Conservation (phyloP, 1,140 invertebrate genomes). For the Lysiphlebus fabarum region DNA sequence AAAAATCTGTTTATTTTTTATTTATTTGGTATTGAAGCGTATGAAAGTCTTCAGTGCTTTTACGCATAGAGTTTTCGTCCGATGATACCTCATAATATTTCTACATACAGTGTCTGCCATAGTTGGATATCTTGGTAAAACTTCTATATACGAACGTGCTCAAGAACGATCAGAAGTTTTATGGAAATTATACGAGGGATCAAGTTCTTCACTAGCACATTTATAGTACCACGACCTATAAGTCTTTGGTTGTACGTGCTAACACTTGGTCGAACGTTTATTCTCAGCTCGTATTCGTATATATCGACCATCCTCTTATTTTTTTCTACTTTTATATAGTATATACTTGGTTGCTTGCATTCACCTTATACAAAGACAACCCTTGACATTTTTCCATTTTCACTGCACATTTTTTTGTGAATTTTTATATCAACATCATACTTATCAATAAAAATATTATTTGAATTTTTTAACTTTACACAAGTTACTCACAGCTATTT, state of each 20-base stretch:
- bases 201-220: constrained; percentile 22
- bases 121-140: constrained; percentile 20
- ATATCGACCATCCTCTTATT: constrained; percentile 2
- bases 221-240: constrained; percentile 19
- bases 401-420: no score
- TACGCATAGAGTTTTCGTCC: no score
- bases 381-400: no score
- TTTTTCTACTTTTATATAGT: background rate
- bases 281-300: constrained; percentile 11
- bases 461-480: no score
- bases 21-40: no score
- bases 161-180: constrained; percentile 30
- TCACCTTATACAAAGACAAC: no score
- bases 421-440: no score
- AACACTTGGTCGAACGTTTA: constrained; percentile 18
- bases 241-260: constrained; percentile 16
- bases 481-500: no score
- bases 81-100: background rate
- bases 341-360: no score
- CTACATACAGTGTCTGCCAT: constrained; percentile 2
- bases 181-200: constrained; percentile 33
- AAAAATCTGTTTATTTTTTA: background rate
- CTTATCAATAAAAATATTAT: no score
- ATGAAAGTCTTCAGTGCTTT: no score
- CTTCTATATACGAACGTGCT: constrained; percentile 23